Evolutionary conservation across 2,888 invertebrate genomes (phyloP), one percentile per base, ranked within the genome.

Genomic region (Coleophora deauratella): DNA sequence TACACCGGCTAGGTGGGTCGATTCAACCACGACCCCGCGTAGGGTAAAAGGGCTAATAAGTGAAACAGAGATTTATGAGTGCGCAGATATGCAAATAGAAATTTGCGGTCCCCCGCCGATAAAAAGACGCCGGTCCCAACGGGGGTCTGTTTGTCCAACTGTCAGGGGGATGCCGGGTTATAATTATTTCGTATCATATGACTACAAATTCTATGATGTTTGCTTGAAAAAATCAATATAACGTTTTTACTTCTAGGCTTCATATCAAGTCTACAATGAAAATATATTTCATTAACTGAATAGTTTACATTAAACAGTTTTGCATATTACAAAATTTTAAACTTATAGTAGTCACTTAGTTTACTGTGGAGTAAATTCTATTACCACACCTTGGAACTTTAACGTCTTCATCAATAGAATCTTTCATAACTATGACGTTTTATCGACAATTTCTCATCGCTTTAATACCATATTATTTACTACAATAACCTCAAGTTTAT

Each of bases 71-170:
- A 85, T 85, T 85, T 85, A 85, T 82, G 80, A 79, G 72, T 66
- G 68, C 69, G 67, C 73, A 82, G 84, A 85, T 85, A 85, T 85
- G 84, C 84, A 85, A 85, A 85, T 85, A 84, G 77, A 82, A 82
- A 77, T 80, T 77, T 79, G 77, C 78, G 78, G 78, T 78, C 81
- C 81, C 82, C 68, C 64, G 69, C 68, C 72, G 80, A 79, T 80
- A 82, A 84, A 85, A 84, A 84, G 84, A 81, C 81, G 73, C 62
- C 62, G 56, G 59, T 58, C 56, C 45, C 67, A 63, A 64, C 66
- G 65, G 72, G 66, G 66, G 59, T 55, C 63, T 79, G 78, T 76
- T 76, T 73, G 80, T 72, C 79, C 79, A 77, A 79, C 73, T 75
- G 79, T 75, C 74, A 66, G 56, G 72, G 73, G 74, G 66, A 64